These are phyloP conservation scores for Gnathonemus longibarbis DNA, from an alignment of 2,113 vertebrate species.

Conservation along the genomic window DNA sequence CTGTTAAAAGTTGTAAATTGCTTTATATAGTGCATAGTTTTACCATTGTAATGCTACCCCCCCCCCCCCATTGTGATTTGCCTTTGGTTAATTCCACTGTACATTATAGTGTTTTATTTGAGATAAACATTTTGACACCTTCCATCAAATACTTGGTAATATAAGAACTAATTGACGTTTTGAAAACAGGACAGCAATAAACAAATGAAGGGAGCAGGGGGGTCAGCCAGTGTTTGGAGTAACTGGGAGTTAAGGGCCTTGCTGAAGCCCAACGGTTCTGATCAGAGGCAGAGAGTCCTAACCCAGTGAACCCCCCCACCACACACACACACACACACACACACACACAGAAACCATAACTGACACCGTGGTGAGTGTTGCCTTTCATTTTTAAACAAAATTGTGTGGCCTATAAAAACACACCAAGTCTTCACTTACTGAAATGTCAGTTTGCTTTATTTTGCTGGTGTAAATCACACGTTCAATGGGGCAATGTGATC, in stretches of 20 bases:
- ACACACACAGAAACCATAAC: not conserved
- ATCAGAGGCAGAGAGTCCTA: not conserved
- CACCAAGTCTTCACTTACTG: not conserved
- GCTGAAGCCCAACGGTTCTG: not conserved
- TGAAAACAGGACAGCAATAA: not conserved
- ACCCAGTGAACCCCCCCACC: too few species aligned
- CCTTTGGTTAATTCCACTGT: not conserved
- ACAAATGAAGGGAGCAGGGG: not conserved
- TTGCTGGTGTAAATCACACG: not conserved
- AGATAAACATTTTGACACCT: not conserved
- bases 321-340: too few species aligned
- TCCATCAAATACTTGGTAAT: not conserved
- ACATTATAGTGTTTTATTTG: not conserved
- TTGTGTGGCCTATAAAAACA: not conserved
- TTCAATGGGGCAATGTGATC: not conserved
- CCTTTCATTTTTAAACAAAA: not conserved
- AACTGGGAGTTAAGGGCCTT: not conserved
- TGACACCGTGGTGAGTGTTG: not conserved
- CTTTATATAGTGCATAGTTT: not conserved
- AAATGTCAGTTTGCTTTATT: not conserved
- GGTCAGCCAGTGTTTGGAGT: not conserved
- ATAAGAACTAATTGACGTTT: not conserved
- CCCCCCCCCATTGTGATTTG: not conserved
- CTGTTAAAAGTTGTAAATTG: not conserved
- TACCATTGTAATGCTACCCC: not conserved